Evolutionary conservation across 2,113 vertebrate genomes (phyloP).

Genomic region (Hemibagrus wyckioides): DNA sequence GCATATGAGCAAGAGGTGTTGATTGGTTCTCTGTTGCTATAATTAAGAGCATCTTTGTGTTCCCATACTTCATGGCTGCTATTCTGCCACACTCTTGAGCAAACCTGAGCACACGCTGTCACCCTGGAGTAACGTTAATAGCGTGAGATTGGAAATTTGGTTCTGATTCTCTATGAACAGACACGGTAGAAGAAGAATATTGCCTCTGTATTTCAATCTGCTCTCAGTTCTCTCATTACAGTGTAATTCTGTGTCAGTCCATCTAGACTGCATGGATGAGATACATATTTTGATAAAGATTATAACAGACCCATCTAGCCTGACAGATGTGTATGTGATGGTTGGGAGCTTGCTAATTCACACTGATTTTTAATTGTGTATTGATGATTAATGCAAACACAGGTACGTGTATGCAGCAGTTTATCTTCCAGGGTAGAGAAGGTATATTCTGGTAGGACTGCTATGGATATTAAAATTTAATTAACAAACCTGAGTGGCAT

Average conservation of each 20-base stretch:
- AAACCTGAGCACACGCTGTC: conserved; percentile 11
- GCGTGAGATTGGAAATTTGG: not conserved
- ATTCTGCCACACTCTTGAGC: conserved; percentile 24
- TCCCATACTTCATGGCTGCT: not conserved
- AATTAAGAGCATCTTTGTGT: conserved; percentile 40
- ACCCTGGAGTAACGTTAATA: conserved; percentile 42
- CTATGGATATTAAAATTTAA: conserved; percentile 72
- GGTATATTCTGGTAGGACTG: conserved; percentile 57
- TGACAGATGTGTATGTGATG: not conserved
- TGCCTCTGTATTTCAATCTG: not conserved
- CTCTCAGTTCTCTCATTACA: not conserved
- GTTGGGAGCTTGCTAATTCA: conserved; percentile 4
- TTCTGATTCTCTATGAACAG: not conserved
- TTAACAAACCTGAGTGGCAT: conserved; percentile 51
- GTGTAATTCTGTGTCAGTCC: not conserved
- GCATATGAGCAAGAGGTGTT: conserved; percentile 37
- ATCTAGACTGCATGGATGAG: not conserved
- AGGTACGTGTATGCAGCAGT: not conserved
- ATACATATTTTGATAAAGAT: not conserved
- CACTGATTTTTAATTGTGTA: not conserved
- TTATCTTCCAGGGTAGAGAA: not conserved
- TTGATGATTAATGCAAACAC: not conserved
- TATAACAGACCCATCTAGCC: not conserved
- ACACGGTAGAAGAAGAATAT: conserved; percentile 7
- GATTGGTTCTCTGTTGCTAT: conserved; percentile 41